Conservation (phyloP, 1,140 invertebrate species). For the Drusus annulatus region DNA sequence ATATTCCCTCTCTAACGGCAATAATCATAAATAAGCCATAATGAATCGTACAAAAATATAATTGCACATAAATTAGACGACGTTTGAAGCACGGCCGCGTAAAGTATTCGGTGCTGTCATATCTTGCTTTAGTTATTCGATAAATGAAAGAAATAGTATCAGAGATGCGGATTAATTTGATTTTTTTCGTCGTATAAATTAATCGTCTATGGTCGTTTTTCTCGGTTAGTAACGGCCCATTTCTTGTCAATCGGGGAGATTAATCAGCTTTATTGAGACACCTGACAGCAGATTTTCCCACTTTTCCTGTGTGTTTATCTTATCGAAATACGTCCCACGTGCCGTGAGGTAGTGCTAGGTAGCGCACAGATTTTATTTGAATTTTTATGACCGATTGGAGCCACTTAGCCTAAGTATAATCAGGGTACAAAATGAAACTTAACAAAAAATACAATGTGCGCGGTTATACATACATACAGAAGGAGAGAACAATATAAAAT, state of each 20-base stretch:
- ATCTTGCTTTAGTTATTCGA: constrained; percentile 9
- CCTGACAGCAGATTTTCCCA: not conserved
- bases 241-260: constrained; percentile 13
- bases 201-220: constrained; percentile 19
- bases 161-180: constrained; percentile 1
- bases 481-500: too few species aligned
- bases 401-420: too few species aligned
- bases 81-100: constrained; percentile 7
- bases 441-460: too few species aligned
- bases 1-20: too few species aligned
- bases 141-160: constrained; percentile 26
- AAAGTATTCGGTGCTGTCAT: constrained; percentile 15
- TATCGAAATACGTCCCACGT: too few species aligned
- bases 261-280: constrained; percentile 26
- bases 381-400: too few species aligned
- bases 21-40: constrained; percentile 21
- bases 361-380: too few species aligned
- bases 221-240: not conserved
- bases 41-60: constrained; percentile 30
- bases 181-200: constrained; percentile 18
- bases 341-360: too few species aligned
- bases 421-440: too few species aligned
- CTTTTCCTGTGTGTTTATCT: not conserved
- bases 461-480: too few species aligned
- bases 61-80: constrained; percentile 9